Percentiles rank a stretch among this genome's conserved stretches.
phyloP scores from a whole-genome alignment of 1,140 invertebrate species.

The Hypsibius dujardini region DNA sequence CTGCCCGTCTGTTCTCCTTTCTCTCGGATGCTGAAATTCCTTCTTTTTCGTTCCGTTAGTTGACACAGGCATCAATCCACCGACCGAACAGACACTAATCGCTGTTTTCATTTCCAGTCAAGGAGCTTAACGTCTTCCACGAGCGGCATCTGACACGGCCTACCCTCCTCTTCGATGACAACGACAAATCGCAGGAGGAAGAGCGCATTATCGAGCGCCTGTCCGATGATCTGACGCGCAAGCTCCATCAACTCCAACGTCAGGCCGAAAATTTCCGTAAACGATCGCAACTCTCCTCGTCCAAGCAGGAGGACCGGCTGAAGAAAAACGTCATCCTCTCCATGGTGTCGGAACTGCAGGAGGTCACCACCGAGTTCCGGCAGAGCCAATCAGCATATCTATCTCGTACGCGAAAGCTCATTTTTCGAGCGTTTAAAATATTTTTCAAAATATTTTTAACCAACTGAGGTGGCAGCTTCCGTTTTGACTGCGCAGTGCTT shows the following conservation, averaged over 20 bases:
- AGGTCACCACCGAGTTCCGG: constrained; percentile 59
- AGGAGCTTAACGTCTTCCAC: constrained; percentile 59
- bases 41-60: too few relatives aligned
- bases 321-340: constrained; percentile 62
- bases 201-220: neutral
- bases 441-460: too few relatives aligned
- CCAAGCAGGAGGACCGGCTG: constrained; percentile 48
- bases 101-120: constrained; percentile 36
- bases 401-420: constrained; percentile 35
- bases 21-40: too few relatives aligned
- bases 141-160: constrained; percentile 66
- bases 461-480: too few relatives aligned
- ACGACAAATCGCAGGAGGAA: constrained; percentile 52
- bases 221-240: constrained; percentile 11
- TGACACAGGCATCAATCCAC: too few relatives aligned
- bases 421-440: too few relatives aligned
- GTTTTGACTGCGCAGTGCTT: too few relatives aligned
- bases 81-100: too few relatives aligned
- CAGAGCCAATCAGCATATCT: constrained; percentile 65
- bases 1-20: too few relatives aligned
- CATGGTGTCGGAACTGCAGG: constrained; percentile 59
- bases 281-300: constrained; percentile 20
- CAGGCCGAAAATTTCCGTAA: constrained; percentile 5
- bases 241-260: constrained; percentile 12
- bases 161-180: constrained; percentile 58